Percentiles rank a stretch among this genome's conserved stretches.
Evolutionary conservation across 1,140 invertebrate species (phyloP).

Genomic region (Cardiocondyla obscurior): DNA sequence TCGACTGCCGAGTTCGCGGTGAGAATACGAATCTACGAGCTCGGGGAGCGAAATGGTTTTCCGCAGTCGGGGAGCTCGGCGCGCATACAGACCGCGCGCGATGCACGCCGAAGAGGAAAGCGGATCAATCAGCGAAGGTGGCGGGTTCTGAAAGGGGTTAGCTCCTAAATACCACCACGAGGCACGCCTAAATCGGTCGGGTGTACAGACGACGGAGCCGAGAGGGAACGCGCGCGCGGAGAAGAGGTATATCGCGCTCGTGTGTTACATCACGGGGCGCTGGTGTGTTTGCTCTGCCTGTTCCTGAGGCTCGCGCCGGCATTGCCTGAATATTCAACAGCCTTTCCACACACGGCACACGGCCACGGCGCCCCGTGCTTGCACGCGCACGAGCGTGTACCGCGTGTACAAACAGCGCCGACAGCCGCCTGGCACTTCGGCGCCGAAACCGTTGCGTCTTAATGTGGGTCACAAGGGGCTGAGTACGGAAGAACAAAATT

Average conservation of each 20-base stretch:
- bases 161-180: constrained; percentile 34
- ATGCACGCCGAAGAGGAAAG: constrained; percentile 9
- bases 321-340: constrained; percentile 82
- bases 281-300: constrained; percentile 70
- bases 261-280: constrained; percentile 68
- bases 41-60: not conserved
- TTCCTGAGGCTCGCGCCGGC: constrained; percentile 72
- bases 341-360: constrained; percentile 68
- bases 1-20: not conserved
- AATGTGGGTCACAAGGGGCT: constrained; percentile 69
- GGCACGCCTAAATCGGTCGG: constrained; percentile 33
- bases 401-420: constrained; percentile 62
- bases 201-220: constrained; percentile 13
- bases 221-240: constrained; percentile 7
- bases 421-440: constrained; percentile 60
- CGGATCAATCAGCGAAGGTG: constrained; percentile 60
- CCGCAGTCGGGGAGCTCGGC: not conserved
- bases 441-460: constrained; percentile 62
- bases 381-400: constrained; percentile 36
- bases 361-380: constrained; percentile 26
- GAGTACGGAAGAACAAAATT: constrained; percentile 31
- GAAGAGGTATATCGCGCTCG: constrained; percentile 60
- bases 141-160: constrained; percentile 65
- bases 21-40: constrained; percentile 16
- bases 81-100: not conserved